phyloP scores from a whole-genome alignment of 2,888 invertebrate species.

The Fissipunctia ypsillon region DNA sequence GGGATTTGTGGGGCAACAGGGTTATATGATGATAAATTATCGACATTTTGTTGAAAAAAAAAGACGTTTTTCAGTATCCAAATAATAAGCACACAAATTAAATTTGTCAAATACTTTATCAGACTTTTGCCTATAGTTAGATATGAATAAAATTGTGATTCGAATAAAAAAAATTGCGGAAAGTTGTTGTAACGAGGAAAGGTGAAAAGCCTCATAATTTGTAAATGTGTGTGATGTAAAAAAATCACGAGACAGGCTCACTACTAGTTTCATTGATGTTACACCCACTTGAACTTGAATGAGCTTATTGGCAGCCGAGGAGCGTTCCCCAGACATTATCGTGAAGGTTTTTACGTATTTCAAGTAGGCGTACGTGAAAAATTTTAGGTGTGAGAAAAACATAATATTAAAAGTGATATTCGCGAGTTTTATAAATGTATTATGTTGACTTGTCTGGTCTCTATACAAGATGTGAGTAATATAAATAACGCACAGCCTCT shows the following conservation, averaged over 20 bases:
- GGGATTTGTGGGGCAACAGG: neutral
- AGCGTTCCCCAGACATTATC: conserved; percentile 40
- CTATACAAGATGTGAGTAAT: no score
- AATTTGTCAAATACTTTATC: neutral
- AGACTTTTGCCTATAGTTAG: neutral
- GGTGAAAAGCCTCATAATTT: conserved; percentile 45
- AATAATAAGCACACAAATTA: neutral
- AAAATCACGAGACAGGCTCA: conserved; percentile 22
- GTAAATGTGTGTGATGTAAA: conserved; percentile 17
- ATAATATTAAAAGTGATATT: conserved; percentile 14
- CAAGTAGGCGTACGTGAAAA: conserved; percentile 42
- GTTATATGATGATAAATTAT: no score
- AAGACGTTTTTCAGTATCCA: neutral
- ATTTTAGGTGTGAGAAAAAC: conserved; percentile 11
- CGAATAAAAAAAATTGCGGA: neutral
- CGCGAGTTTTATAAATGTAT: neutral
- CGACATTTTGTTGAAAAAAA: neutral
- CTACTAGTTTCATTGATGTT: conserved; percentile 49
- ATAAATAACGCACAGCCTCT: no score
- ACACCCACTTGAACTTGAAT: conserved; percentile 57
- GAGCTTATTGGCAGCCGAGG: conserved; percentile 55
- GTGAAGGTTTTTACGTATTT: conserved; percentile 44
- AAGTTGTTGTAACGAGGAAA: neutral
- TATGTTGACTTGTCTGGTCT: neutral
- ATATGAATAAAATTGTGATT: neutral